Evolutionary conservation across 2,888 invertebrate species (phyloP).

Genomic region (Odiellus spinosus): DNA sequence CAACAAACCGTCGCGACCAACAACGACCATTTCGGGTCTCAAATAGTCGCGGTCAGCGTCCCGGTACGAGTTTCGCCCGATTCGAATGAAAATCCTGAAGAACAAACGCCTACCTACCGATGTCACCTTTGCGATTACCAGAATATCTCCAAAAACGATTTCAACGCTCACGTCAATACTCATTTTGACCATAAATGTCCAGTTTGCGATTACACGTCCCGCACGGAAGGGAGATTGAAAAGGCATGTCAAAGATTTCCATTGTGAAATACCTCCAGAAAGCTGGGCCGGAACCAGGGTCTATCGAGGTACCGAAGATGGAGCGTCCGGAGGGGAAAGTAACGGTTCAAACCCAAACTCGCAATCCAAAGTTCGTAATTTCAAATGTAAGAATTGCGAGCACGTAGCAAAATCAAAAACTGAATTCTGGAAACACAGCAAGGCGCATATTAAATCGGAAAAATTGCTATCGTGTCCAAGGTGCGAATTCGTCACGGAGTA

Average conservation of each 20-base stretch:
- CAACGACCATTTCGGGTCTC: too few species aligned
- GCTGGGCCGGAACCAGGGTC: constrained; percentile 26
- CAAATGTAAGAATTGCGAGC: constrained; percentile 82
- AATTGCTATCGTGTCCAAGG: constrained; percentile 62
- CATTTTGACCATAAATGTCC: constrained; percentile 40
- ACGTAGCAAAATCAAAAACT: constrained; percentile 65
- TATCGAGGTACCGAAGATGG: constrained; percentile 16
- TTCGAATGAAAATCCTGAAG: neutral
- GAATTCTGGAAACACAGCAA: constrained; percentile 87
- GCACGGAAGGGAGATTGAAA: constrained; percentile 38
- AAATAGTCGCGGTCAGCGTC: too few species aligned
- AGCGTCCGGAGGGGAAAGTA: neutral
- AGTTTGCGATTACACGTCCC: constrained; percentile 38
- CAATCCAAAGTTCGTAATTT: constrained; percentile 35
- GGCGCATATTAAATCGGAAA: constrained; percentile 79
- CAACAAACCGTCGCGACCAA: too few species aligned
- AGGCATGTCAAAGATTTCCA: constrained; percentile 30
- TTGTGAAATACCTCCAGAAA: constrained; percentile 27
- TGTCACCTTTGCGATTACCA: constrained; percentile 38
- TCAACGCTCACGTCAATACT: constrained; percentile 39
- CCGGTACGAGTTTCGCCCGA: too few species aligned
- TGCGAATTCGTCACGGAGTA: constrained; percentile 97
- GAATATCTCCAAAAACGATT: constrained; percentile 34
- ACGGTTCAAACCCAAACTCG: neutral
- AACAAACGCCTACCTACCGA: constrained; percentile 26